Percentiles rank a stretch among this genome's conserved stretches.
phyloP scores from a whole-genome alignment of 2,113 vertebrate species.

The Pterophyllum scalare region DNA sequence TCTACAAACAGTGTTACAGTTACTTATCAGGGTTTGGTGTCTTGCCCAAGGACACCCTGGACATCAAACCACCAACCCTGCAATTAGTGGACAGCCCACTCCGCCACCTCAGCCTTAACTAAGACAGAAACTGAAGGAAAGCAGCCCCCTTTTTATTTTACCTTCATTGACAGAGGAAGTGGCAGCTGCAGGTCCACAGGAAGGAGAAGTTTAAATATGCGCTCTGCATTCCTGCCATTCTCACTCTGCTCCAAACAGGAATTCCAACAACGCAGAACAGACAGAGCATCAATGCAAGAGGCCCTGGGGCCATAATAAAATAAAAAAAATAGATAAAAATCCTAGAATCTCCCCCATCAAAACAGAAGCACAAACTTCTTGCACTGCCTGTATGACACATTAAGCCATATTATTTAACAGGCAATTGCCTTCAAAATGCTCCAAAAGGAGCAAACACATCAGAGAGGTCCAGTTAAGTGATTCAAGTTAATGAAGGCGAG shows the following conservation, averaged over 20 bases:
- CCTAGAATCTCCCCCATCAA: neutral
- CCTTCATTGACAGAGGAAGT: neutral
- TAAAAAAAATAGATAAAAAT: neutral
- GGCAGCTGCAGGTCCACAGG: neutral
- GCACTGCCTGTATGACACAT: neutral
- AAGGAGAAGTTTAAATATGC: neutral
- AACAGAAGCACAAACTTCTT: neutral
- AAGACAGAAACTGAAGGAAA: no score
- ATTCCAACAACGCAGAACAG: neutral
- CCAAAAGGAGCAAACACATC: neutral
- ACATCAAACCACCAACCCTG: no score
- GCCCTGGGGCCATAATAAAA: neutral
- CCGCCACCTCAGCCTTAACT: no score
- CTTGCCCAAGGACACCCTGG: no score
- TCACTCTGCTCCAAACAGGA: neutral
- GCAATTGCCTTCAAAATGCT: neutral
- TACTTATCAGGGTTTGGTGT: neutral
- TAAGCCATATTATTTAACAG: neutral
- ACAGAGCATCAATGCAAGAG: rapidly evolving
- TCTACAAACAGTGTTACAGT: neutral
- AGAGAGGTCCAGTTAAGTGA: neutral
- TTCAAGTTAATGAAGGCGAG: neutral
- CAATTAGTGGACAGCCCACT: no score
- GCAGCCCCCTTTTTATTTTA: no score
- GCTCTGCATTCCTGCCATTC: neutral